phyloP scores from a whole-genome alignment of 2,113 vertebrate species.

The Odobenus rosmarus region DNA sequence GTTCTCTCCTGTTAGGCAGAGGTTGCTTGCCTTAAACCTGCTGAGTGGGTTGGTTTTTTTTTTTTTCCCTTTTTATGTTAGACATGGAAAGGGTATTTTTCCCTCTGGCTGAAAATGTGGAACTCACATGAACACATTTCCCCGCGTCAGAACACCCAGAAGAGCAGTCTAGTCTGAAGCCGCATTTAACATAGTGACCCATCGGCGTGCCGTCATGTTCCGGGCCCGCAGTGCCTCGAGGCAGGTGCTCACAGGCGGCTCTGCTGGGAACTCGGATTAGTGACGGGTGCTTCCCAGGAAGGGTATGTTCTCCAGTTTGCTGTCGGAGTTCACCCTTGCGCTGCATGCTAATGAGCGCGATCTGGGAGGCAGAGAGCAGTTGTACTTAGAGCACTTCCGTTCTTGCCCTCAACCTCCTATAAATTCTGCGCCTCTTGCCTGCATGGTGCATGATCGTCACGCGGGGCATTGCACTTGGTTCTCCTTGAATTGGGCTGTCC shows the following conservation, averaged over 20 bases:
- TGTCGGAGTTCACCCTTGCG: neutral
- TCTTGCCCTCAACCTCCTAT: neutral
- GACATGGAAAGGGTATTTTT: conserved; percentile 17
- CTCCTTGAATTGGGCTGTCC: conserved; percentile 32
- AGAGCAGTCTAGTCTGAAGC: neutral
- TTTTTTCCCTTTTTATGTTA: conserved; percentile 55
- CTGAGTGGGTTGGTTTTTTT: neutral
- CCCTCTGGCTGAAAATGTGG: conserved; percentile 19
- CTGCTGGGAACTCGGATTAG: neutral
- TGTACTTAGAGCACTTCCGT: neutral
- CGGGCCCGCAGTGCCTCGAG: rapidly evolving
- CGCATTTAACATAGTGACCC: neutral
- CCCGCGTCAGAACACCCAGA: neutral
- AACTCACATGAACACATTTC: neutral
- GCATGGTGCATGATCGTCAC: neutral
- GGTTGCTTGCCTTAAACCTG: conserved; percentile 65
- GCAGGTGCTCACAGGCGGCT: neutral
- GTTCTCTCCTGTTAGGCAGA: conserved; percentile 60
- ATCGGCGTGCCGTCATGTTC: neutral
- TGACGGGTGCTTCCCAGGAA: neutral
- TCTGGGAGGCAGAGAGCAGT: neutral
- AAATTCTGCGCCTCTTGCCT: neutral
- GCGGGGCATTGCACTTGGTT: neutral
- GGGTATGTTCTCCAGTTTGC: neutral
- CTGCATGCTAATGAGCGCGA: neutral